Evolutionary conservation across 2,797 vertebrate species (phyloP).

Genomic region (Periparus ater): DNA sequence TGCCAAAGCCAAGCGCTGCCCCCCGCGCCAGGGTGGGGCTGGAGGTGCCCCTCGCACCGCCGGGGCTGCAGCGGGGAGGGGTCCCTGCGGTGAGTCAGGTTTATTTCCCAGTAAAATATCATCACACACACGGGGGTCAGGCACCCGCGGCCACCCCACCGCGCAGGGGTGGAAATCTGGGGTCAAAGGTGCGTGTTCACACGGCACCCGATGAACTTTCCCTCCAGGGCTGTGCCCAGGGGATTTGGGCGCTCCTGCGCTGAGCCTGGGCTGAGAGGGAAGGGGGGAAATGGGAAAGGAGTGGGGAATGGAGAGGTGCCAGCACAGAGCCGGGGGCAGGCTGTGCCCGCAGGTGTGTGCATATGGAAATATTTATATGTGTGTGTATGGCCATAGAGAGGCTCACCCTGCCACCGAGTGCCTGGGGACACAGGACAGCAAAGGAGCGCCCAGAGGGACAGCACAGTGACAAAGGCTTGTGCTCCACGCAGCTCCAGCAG

Average conservation of each 20-base stretch:
- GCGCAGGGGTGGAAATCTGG: not conserved
- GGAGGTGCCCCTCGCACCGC: not conserved
- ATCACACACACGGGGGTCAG: not conserved
- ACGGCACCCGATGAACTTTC: accelerated
- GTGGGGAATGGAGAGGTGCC: accelerated
- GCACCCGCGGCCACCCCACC: accelerated
- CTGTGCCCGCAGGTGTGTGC: not conserved
- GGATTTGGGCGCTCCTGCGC: not conserved
- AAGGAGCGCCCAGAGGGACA: not conserved
- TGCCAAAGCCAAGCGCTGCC: not conserved
- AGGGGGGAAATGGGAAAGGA: not conserved
- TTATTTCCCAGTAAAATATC: not conserved
- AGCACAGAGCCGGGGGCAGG: not conserved
- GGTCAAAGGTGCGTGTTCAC: not conserved
- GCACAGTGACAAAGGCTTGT: accelerated
- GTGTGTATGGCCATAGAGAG: accelerated
- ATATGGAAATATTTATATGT: accelerated
- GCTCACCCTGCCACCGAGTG: accelerated
- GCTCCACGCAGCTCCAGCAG: not conserved
- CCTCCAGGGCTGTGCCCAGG: not conserved
- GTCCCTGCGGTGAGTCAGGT: no score
- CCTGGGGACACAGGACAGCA: not conserved
- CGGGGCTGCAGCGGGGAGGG: not conserved
- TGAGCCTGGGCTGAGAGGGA: not conserved
- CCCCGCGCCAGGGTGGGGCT: not conserved